Base-by-base conservation (phyloP, 2,888 invertebrate genomes). In the Erebia aethiops region DNA sequence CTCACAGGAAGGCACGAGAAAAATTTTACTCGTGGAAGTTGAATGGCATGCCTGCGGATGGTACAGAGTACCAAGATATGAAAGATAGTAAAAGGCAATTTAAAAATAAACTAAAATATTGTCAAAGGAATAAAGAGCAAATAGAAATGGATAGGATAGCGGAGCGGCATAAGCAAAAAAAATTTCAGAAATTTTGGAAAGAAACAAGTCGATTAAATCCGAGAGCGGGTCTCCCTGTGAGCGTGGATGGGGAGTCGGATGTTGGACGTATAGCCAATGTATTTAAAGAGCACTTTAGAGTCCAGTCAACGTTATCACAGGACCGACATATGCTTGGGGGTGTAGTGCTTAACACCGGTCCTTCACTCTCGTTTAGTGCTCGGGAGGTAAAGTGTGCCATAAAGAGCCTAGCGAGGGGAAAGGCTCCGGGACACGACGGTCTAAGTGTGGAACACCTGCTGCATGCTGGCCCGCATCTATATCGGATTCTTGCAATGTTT, bases 171-270 rank as follows among this genome's bases (percentile, higher is more conserved):
- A 62, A 46, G 13, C 9, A 46, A 3, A 62, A 62, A 16, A 46
- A 46, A 10, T 46, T 62, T 46, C 1, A 49, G 8, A 16, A 26
- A 46, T 62, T 46, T 1, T 46, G 43, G 43, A 61, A 61, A 11
- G 46, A 43, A 43, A 61, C 61, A 9, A 61, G 43, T 1, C 43
- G 43, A 46, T 46, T 61, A 43, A 61, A 61, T 46, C 16, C n/a
- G 1, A 46, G 18, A 9, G 9, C 46, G 1, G 46, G 43, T 18
- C 13, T 62, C 18, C 62, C 62, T 46, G 16, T 62, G 26, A 62
- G 62, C 16, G 62, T 62, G 9, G 46, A 43, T 18, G 62, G 62
- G 10, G 46, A 43, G 16, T 7, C 2, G 9, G 43, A 61, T 16
- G 16, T 10, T 0, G 46, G 9, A 10, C 14, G 49, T 46, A 62